Conservation (phyloP, 2,888 invertebrate genomes). For the Archips xylosteana region DNA sequence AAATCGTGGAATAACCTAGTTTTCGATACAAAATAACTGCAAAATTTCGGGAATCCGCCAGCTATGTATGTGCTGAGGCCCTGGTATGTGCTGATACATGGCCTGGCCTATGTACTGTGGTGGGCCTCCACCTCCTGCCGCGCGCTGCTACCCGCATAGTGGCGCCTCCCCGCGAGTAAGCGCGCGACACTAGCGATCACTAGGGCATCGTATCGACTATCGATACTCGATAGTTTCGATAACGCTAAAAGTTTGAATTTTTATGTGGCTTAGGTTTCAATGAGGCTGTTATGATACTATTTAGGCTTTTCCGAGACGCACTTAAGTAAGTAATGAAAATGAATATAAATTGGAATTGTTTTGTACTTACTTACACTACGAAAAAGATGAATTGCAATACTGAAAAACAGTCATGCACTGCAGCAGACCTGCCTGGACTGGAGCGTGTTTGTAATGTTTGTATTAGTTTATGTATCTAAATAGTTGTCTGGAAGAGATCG, state of each 20-base stretch:
- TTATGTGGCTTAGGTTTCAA: too few relatives aligned
- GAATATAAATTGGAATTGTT: too few relatives aligned
- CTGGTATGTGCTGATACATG: constrained; percentile 53
- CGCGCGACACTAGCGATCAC: constrained; percentile 57
- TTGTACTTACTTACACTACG: too few relatives aligned
- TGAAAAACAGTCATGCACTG: too few relatives aligned
- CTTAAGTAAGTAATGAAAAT: too few relatives aligned
- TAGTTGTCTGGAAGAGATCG: too few relatives aligned
- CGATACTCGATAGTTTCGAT: constrained; percentile 65
- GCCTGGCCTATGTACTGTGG: constrained; percentile 73
- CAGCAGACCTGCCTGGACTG: too few relatives aligned
- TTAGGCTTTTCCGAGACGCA: too few relatives aligned
- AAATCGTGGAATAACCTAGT: constrained; percentile 83
- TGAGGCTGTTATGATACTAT: too few relatives aligned
- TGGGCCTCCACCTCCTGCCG: constrained; percentile 58
- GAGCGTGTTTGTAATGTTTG: too few relatives aligned
- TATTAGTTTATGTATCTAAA: too few relatives aligned
- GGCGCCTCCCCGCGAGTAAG: constrained; percentile 75
- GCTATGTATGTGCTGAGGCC: constrained; percentile 73
- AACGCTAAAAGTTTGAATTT: neutral
- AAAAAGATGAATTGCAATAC: too few relatives aligned
- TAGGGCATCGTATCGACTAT: constrained; percentile 66
- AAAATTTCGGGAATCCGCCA: constrained; percentile 81
- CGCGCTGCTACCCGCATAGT: constrained; percentile 69
- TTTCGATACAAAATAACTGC: constrained; percentile 84